Percentiles rank a stretch among this genome's conserved stretches.
Evolutionary conservation across 2,113 vertebrate species (phyloP).

Genomic region (Grallaria varia): DNA sequence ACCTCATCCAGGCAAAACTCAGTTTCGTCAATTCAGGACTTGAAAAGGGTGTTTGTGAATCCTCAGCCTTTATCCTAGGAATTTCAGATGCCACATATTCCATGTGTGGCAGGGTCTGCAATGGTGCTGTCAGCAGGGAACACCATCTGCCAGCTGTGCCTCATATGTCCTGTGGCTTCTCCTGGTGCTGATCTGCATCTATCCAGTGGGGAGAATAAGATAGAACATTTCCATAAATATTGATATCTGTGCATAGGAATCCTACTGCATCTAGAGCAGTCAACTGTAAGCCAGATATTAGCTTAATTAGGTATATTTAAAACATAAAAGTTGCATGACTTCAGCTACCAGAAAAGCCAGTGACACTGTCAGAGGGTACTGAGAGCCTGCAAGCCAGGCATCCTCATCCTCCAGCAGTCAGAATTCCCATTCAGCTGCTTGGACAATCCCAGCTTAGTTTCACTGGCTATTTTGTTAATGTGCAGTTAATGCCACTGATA

Average conservation of each 20-base stretch:
- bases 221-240: neutral
- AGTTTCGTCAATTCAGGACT: neutral
- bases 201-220: neutral
- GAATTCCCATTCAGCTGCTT: neutral
- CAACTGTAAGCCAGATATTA: neutral
- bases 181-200: neutral
- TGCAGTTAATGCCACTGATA: neutral
- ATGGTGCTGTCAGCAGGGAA: neutral
- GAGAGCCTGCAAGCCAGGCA: neutral
- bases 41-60: accelerated
- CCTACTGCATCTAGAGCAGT: neutral
- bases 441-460: neutral
- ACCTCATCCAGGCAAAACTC: accelerated
- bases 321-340: neutral
- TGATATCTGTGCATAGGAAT: neutral
- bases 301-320: neutral
- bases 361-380: neutral
- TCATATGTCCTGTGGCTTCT: neutral
- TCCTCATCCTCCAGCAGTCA: neutral
- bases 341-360: neutral
- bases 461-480: neutral
- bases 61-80: neutral
- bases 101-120: neutral
- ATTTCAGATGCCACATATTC: accelerated
- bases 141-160: neutral